A percentile compares a stretch with the other conserved stretches of the same genome.
phyloP scores from a whole-genome alignment of 2,888 invertebrate species.

The Nesidiocoris tenuis region DNA sequence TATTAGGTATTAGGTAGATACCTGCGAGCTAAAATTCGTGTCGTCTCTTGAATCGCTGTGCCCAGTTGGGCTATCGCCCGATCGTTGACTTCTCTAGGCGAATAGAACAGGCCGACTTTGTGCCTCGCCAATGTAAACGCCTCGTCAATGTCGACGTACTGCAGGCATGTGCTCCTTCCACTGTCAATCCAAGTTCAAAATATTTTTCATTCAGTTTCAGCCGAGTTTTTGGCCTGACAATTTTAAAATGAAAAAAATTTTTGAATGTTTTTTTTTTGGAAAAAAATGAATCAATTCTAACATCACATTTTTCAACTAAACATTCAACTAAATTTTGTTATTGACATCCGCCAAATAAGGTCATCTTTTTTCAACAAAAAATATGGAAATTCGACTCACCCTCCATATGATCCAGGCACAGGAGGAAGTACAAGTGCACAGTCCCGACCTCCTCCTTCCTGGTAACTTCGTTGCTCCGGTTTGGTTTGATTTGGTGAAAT shows the following conservation, averaged over 20 bases:
- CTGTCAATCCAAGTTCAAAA: constrained; percentile 24
- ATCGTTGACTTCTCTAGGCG: constrained; percentile 49
- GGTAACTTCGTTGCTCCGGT: not conserved
- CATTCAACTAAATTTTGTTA: not conserved
- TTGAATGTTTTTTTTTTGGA: too few relatives aligned
- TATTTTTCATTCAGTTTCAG: too few relatives aligned
- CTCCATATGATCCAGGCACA: constrained; percentile 3
- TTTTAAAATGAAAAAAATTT: too few relatives aligned
- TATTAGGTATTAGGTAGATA: too few relatives aligned
- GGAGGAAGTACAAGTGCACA: constrained; percentile 27
- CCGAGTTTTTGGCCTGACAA: too few relatives aligned
- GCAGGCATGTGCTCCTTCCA: constrained; percentile 50
- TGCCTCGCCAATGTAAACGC: constrained; percentile 52
- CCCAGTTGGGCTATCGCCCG: constrained; percentile 53
- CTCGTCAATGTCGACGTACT: constrained; percentile 52
- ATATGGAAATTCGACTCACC: constrained; percentile 14
- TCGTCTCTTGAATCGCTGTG: constrained; percentile 54
- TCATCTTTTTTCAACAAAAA: not conserved
- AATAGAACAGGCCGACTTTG: constrained; percentile 50
- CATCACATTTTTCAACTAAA: not conserved
- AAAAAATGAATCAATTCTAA: not conserved
- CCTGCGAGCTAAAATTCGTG: constrained; percentile 54
- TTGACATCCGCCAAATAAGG: not conserved
- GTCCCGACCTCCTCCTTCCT: not conserved
- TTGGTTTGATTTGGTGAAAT: not conserved